A percentile compares a stretch with the other conserved stretches of the same genome.
Evolutionary conservation across 2,797 vertebrate species (phyloP).

Genomic region (Anas bernieri): DNA sequence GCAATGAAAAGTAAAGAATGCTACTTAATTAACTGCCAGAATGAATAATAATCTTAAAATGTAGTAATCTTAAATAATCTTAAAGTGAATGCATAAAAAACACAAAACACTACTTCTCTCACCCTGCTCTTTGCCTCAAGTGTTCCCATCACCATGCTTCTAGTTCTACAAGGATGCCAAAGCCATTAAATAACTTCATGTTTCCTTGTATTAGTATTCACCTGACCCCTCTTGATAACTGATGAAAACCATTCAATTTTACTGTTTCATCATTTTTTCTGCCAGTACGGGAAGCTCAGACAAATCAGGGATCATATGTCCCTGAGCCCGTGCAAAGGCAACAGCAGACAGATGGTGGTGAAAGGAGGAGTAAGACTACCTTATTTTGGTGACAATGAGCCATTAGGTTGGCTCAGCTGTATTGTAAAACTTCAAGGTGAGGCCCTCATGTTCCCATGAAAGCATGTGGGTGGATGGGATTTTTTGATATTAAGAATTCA

Average conservation of each 20-base stretch:
- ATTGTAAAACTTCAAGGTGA: not conserved
- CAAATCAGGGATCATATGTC: not conserved
- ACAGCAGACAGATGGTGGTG: not conserved
- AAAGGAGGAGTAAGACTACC: not conserved
- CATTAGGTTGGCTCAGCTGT: not conserved
- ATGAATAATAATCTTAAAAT: not conserved
- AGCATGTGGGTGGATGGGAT: not conserved
- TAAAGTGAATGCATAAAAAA: not conserved
- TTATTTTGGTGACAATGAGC: not conserved
- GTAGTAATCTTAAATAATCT: not conserved
- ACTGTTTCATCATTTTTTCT: not conserved
- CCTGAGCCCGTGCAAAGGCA: not conserved
- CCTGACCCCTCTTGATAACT: not conserved
- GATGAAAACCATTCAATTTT: not conserved
- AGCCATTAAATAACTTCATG: not conserved
- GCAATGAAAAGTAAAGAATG: not conserved
- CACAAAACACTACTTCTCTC: not conserved
- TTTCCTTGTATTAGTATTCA: not conserved
- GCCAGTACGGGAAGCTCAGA: not conserved
- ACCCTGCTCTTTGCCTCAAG: not conserved
- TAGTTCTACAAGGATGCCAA: not conserved
- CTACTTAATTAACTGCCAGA: not conserved
- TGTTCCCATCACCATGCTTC: not conserved
- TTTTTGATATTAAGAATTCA: not conserved
- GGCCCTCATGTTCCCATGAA: not conserved